Conservation (phyloP, 1,140 invertebrate genomes). For the Babylonia areolata region DNA sequence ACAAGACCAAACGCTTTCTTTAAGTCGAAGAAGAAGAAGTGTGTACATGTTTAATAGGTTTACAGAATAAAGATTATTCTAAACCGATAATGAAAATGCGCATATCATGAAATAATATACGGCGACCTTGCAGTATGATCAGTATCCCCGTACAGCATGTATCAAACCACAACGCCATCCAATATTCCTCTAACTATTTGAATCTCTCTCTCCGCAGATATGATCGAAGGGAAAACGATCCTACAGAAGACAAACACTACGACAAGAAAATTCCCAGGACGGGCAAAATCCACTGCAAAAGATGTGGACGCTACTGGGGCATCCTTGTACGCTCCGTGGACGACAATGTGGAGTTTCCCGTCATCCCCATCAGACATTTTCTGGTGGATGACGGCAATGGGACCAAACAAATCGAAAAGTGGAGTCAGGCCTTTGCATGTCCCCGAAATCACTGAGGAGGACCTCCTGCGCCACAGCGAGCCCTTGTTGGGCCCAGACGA, state of each 20-base stretch:
- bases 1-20: too few species aligned
- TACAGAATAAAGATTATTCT: too few species aligned
- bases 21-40: too few species aligned
- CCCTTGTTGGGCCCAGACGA: neutral
- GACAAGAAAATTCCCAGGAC: constrained; percentile 4
- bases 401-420: neutral
- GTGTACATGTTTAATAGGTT: too few species aligned
- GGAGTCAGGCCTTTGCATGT: constrained; percentile 16
- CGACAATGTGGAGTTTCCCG: constrained; percentile 19
- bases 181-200: neutral
- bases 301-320: constrained; percentile 6
- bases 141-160: too few species aligned
- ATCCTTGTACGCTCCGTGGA: constrained; percentile 18
- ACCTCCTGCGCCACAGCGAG: neutral
- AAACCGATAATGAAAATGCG: too few species aligned
- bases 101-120: too few species aligned
- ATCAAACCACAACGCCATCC: too few species aligned
- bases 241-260: neutral
- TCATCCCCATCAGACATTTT: constrained; percentile 23
- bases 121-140: too few species aligned
- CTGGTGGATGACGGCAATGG: neutral
- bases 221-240: neutral
- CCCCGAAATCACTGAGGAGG: neutral
- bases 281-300: constrained; percentile 13
- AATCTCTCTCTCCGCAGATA: neutral